Percentiles rank a stretch among this genome's conserved stretches.
Conservation (phyloP, 2,797 vertebrate species). For the Lithobates pipiens region DNA sequence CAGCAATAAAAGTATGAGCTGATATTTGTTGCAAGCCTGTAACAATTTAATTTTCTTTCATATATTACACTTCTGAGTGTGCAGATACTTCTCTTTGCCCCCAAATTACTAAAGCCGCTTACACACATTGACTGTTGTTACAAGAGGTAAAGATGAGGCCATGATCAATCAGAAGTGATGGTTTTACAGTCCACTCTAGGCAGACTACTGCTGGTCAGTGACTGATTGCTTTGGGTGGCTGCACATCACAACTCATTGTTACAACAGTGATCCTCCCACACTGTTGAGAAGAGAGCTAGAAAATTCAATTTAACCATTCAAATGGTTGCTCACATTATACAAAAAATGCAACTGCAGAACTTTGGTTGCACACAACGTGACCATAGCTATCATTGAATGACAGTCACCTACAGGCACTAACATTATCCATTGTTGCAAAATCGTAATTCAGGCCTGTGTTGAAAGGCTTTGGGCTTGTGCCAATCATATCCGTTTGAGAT, state of each 20-base stretch:
- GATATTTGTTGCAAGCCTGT: no score
- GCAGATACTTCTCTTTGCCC: no score
- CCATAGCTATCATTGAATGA: background rate
- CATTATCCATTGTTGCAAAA: background rate
- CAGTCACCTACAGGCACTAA: background rate
- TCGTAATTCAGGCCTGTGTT: background rate
- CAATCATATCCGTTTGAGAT: no score
- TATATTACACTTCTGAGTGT: no score
- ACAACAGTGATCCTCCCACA: background rate
- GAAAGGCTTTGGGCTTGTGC: no score
- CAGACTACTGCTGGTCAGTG: background rate
- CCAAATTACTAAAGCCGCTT: no score
- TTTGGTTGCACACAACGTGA: background rate
- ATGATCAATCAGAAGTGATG: background rate
- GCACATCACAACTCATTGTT: background rate
- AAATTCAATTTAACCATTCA: background rate
- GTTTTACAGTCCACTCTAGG: background rate
- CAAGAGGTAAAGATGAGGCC: background rate
- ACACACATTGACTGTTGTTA: background rate
- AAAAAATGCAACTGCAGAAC: background rate
- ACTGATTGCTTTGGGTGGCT: background rate
- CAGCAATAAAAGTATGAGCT: no score
- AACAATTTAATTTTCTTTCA: no score
- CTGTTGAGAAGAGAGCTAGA: background rate
- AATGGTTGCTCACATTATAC: background rate